Base-by-base conservation (phyloP, 1,140 invertebrate genomes). In the Brachystomella parvula region DNA sequence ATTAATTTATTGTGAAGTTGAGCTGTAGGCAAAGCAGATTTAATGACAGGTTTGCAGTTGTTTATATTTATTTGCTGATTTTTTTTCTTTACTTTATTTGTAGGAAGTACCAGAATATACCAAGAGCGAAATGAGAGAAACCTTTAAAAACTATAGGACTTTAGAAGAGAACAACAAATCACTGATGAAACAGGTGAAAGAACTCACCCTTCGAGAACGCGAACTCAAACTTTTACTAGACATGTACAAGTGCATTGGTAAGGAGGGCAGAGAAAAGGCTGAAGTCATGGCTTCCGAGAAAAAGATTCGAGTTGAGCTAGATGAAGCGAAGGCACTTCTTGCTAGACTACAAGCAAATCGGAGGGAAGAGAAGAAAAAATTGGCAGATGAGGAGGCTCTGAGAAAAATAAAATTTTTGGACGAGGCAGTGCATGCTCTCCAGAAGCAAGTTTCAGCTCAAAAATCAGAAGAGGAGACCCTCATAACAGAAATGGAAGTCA, bases 401-500 rank as follows among this genome's bases (percentile, higher is more conserved):
- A 84, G 91, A 56, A 96, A 96, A 78, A 96, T 97, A 39, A 95
- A 95, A 74, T 91, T 94, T 77, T 78, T 96, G 47, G 94, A 98
- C 77, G 94, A 97, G 73, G 89, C 90, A 75, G 79, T 83, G 33
- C 75, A 77, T 56, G 77, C 81, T 26, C 75, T 84, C 26, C 81
- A 83, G 68, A 81, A 82, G 68, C 81, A 77, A 74, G 75, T 84
- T 19, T 75, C 82, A 15, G 77, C 78, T 33, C 68, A 73, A 56
- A 73, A 71, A 30, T 71, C 92, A 86, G 94, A 98, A 78, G 96
- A 99, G 79, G 96, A 98, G 77, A 94, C 94, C 1, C 79, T 99
- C 61, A 80, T 98, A 2, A 97, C 94, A 76, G 97, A 99, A 79
- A 97, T 99, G 92, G 97, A 99, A 78, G 94, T 98, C 0, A 99